Conservation (phyloP, 2,888 invertebrate genomes). For the Eilema caniola region DNA sequence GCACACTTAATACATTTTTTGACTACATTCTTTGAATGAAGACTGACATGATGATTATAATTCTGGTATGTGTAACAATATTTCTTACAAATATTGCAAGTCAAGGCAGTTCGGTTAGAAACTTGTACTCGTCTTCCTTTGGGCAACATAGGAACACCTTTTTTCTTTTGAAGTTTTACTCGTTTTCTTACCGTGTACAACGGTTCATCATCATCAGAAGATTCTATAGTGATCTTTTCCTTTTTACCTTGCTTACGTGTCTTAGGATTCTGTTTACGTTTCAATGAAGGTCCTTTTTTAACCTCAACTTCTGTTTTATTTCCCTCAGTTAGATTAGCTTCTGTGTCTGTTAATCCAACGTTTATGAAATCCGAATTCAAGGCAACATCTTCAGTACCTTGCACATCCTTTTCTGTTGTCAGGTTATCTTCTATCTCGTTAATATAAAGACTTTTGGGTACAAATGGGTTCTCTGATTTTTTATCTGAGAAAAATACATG, state of each 20-base stretch:
- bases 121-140: neutral
- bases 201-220: constrained; percentile 70
- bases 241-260: constrained; percentile 9
- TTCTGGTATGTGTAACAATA: constrained; percentile 79
- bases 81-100: constrained; percentile 70
- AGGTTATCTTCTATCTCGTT: constrained; percentile 15
- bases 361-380: constrained; percentile 35
- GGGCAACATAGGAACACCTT: neutral
- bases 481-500: constrained; percentile 73
- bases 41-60: constrained; percentile 72
- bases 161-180: constrained; percentile 22
- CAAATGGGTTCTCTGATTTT: constrained; percentile 67
- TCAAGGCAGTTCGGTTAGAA: constrained; percentile 38
- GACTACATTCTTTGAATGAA: constrained; percentile 61
- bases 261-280: constrained; percentile 45
- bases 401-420: neutral
- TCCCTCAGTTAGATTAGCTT: constrained; percentile 53
- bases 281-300: constrained; percentile 21
- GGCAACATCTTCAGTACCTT: neutral
- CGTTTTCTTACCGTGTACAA: constrained; percentile 52
- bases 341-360: constrained; percentile 51
- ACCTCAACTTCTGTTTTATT: constrained; percentile 50
- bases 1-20: constrained; percentile 75
- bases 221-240: constrained; percentile 38
- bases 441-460: constrained; percentile 50